phyloP scores from a whole-genome alignment of 2,797 vertebrate genomes.

The Pogonophryne albipinna region DNA sequence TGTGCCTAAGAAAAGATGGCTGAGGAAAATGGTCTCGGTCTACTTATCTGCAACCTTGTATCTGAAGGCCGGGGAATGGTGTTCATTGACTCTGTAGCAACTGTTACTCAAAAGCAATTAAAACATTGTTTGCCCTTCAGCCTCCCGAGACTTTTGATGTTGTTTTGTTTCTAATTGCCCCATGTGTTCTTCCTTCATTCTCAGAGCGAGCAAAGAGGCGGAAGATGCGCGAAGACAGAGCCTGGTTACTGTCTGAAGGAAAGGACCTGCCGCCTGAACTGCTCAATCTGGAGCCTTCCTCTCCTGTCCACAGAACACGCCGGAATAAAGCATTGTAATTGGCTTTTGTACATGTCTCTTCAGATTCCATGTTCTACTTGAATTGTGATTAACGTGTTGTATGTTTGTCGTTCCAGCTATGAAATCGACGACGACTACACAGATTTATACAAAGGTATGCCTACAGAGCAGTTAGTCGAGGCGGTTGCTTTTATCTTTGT shows the following conservation, averaged over 20 bases:
- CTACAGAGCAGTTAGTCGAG: constrained; percentile 18
- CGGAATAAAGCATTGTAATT: constrained; percentile 92
- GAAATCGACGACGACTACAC: constrained; percentile 98
- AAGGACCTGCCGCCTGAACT: constrained; percentile 95
- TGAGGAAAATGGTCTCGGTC: constrained; percentile 62
- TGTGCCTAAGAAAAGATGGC: constrained; percentile 64
- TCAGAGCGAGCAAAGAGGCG: constrained; percentile 94
- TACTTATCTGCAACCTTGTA: constrained; percentile 30
- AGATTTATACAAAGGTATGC: constrained; percentile 96
- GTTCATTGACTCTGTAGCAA: constrained; percentile 40
- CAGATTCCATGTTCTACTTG: neutral
- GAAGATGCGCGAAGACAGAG: constrained; percentile 94
- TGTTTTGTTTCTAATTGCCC: constrained; percentile 25
- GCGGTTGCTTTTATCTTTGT: neutral
- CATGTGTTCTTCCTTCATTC: constrained; percentile 4
- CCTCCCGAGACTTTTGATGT: neutral
- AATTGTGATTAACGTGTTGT: constrained; percentile 10
- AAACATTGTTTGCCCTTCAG: constrained; percentile 27
- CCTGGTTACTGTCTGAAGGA: constrained; percentile 94
- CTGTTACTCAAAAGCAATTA: constrained; percentile 47
- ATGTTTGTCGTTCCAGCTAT: constrained; percentile 85
- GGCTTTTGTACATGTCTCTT: constrained; percentile 24
- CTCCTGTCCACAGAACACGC: constrained; percentile 88
- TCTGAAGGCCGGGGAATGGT: constrained; percentile 33
- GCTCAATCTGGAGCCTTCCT: constrained; percentile 91